A percentile compares a stretch with the other conserved stretches of the same genome.
phyloP scores from a whole-genome alignment of 1,140 invertebrate species.

The Centruroides vittatus region DNA sequence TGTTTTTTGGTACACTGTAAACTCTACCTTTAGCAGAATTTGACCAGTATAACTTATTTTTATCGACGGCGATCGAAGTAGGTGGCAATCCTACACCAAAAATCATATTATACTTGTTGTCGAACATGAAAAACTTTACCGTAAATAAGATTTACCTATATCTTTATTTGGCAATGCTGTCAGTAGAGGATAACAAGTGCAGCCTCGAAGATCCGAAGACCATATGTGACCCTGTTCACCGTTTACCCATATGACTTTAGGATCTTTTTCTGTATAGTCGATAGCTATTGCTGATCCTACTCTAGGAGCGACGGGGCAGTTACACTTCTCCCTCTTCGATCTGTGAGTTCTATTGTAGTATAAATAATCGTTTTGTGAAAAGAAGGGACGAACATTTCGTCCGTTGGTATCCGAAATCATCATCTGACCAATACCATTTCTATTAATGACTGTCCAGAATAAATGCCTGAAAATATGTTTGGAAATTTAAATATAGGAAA shows the following conservation, averaged over 20 bases:
- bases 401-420: conserved; percentile 46
- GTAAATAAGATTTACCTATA: conserved; percentile 11
- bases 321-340: conserved; percentile 27
- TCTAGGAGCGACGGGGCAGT: conserved; percentile 41
- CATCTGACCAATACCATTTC: conserved; percentile 37
- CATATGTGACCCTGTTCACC: conserved; percentile 40
- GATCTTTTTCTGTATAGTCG: conserved; percentile 43
- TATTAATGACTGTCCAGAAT: conserved; percentile 50
- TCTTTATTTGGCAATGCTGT: conserved; percentile 24
- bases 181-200: conserved; percentile 44
- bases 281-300: conserved; percentile 45
- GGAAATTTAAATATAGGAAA: too few relatives aligned
- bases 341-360: background rate
- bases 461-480: conserved; percentile 39
- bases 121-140: background rate
- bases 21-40: conserved; percentile 41
- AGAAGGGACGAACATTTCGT: conserved; percentile 40
- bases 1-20: conserved; percentile 44
- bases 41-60: conserved; percentile 30
- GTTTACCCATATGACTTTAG: conserved; percentile 49
- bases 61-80: conserved; percentile 30
- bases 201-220: conserved; percentile 48
- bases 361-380: conserved; percentile 21
- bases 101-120: background rate
- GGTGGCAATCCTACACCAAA: conserved; percentile 26